A percentile compares a stretch with the other conserved stretches of the same genome.
These are phyloP conservation scores for Rhogogaster chlorosoma DNA, from an alignment of 2,888 invertebrate genomes.

Conservation along the genomic window DNA sequence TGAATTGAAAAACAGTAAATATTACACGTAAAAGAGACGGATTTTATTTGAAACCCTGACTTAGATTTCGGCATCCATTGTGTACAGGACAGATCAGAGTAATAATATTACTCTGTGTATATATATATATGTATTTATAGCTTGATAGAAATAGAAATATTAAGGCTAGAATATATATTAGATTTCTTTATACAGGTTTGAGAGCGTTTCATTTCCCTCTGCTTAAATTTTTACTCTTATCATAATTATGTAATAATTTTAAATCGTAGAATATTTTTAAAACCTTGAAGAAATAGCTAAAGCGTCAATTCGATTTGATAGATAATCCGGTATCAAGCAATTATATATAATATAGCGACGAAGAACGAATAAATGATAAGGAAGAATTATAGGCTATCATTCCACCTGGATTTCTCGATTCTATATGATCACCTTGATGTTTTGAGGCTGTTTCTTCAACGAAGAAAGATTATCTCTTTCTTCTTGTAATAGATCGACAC, in stretches of 20 bases:
- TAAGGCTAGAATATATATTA: conserved; percentile 64
- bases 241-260: conserved; percentile 51
- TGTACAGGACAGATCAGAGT: conserved; percentile 29
- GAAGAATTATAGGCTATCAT: neutral
- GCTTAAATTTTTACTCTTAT: conserved; percentile 27
- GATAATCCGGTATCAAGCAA: conserved; percentile 2
- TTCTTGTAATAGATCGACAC: neutral
- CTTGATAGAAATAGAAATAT: conserved; percentile 52
- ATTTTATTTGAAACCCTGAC: conserved; percentile 40
- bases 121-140: neutral
- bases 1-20: neutral
- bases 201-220: conserved; percentile 72
- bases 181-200: conserved; percentile 62
- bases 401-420: neutral
- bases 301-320: conserved; percentile 15
- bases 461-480: neutral
- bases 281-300: conserved; percentile 8
- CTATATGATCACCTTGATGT: neutral
- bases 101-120: conserved; percentile 1
- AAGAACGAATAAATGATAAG: conserved; percentile 18
- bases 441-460: neutral
- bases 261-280: conserved; percentile 22
- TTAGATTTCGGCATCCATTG: conserved; percentile 30
- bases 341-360: conserved; percentile 1
- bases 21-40: conserved; percentile 39